Base-by-base conservation (phyloP, 2,888 invertebrate genomes). In the Leptura quadrifasciata region DNA sequence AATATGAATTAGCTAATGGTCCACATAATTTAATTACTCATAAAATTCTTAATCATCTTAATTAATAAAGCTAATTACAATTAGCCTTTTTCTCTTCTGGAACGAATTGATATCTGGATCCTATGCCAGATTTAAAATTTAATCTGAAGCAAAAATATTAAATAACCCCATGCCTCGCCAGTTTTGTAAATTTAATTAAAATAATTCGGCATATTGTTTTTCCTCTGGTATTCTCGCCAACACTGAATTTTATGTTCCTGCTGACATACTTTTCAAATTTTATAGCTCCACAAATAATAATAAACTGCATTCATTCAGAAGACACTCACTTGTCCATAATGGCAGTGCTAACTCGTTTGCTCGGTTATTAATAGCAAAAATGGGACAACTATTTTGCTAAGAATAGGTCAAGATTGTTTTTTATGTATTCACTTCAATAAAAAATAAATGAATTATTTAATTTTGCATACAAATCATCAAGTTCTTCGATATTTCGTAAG, bases 181-280 rank as follows among this genome's bases (percentile, higher is more conserved):
- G 20, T 12, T 1, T 5, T 18, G 20, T 3, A 57, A 20, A 20
- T 21, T 20, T 10, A 18, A 52, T 52, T 57, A 57, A 12, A 57
- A 57, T 20, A 21, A 57, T 20, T 57, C 57, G 10, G 21, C 18
- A 12, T 18, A 21, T 47, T n/a, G n/a, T 15, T 31, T 27, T 64
- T 64, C 20, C 20, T 27, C 55, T 21, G 57, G 24, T 65, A 24
- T 54, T 52, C 65, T 27, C 52, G 67, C 67, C 67, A 67, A 47
- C 67, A 57, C 68, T 68, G 68, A 68, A 68, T 68, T 68, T 68
- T 68, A 68, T 57, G 55, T 68, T 31, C 68, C 57, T 24, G 68
- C 8, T 68, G 55, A 27, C 68, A 68, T 27, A 68, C 55, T 68
- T 68, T 68, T 68, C 31, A 68, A 68, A 68, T 55, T 68, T 68